Evolutionary conservation across 2,113 vertebrate species (phyloP), one percentile per base, ranked within the genome.

Genomic region (Brachyhypopomus occidentalis): DNA sequence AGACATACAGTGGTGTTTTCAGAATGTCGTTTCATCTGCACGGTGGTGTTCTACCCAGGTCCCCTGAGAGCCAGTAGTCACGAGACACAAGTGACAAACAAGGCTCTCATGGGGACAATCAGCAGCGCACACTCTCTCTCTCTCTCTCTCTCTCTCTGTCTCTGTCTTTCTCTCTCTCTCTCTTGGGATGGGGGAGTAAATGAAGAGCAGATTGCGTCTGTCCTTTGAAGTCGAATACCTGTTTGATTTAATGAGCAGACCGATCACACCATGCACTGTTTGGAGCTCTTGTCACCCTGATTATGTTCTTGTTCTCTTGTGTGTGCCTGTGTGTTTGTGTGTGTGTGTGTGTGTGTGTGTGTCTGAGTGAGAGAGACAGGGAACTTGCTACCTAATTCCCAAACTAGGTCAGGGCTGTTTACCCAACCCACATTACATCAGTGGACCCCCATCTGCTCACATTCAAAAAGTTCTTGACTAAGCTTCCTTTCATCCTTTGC

Each of bases 51-150:
- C 56, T 38, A 55, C 3, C 20, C 30, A 5, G 23, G n/a, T 6
- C 20, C 36, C 11, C 56, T 56, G 62, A 59, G 76, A 73, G 22
- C 58, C 19, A 41, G n/a, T 5, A 20, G 71, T 25, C 83, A 27
- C 4, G 74, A 55, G 69, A 77, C 71, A 30, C 23, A 23, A 63
- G 17, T 64, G 75, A 48, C 60, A 55, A 82, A 41, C 62, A 34
- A 22, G 38, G 22, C 30, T 71, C 80, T 78, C 81, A 23, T 71
- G 84, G 77, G 80, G 30, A 79, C 75, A 85, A 76, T 82, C 77
- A 85, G 56, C 56, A 56, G 62, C 41, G 55, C 27, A 66, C 45
- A 2, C 12, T 52, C 45, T 52, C 45, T 52, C 12, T 14, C 45
- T 52, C 45, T 52, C 45, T 52, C 45, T 14, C 45, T 52, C 45